Base-by-base conservation (phyloP, 2,888 invertebrate species). In the Timandra comae region DNA sequence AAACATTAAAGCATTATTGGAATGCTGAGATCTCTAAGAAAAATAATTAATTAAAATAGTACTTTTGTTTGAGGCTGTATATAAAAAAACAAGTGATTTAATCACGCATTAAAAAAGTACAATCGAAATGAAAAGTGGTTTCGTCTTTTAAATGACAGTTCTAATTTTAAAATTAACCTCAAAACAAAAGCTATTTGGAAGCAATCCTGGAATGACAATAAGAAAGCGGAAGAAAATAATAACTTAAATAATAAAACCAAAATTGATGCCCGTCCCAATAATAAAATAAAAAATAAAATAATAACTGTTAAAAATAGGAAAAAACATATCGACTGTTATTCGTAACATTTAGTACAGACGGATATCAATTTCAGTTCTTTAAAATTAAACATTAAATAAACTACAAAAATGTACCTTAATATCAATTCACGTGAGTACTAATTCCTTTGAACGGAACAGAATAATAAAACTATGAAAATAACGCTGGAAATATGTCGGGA, bases 21-120 rank as follows among this genome's bases (percentile, higher is more conserved):
- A 84, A 84, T 84, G 84, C 68, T 84, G 82, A 82, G 84, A 84
- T 82, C 84, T 75, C 67, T 68, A 48, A 65, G 40, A 34, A 42
- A 57, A 33, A 40, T 21, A 31, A 10, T 33, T 53, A 57, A 25
- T 36, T n/a, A 44, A 37, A 10, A 8, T 22, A n/a, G n/a, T n/a
- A 29, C 26, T 26, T 32, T 13, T 10, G 33, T 29, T 26, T 39
- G 38, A 43, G 41, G 28, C 6, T 20, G 13, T 8, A 23, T 7
- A 12, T 3, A 26, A 20, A 12, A n/a, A 8, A 12, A n/a, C n/a
- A 23, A 7, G 9, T 12, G 7, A 4, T 1, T 8, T 8, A 8
- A 13, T 7, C 2, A 3, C 10, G 6, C 16, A 16, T 3, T 16
- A 16, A 16, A 16, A 16, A 16, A 16, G 16, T 16, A 16, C 16